These are phyloP conservation scores for Drosophila santomea DNA, from an alignment of 1,140 invertebrate genomes.

Conservation along the genomic window DNA sequence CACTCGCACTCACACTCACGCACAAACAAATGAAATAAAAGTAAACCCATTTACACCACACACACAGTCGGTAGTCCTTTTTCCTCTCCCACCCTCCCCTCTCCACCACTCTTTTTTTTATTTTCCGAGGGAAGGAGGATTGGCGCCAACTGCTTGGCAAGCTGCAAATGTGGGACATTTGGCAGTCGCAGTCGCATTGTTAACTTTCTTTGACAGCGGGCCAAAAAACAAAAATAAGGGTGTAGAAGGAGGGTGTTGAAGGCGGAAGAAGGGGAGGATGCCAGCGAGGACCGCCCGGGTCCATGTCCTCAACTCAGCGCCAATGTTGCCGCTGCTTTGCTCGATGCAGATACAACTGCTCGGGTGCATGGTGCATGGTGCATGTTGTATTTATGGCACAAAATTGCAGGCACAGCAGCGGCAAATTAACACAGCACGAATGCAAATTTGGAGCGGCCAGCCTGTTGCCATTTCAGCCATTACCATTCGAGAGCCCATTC, in stretches of 20 bases:
- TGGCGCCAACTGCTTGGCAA: constrained; percentile 69
- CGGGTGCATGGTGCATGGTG: constrained; percentile 11
- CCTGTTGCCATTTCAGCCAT: constrained; percentile 61
- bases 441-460: constrained; percentile 46
- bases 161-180: constrained; percentile 77
- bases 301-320: constrained; percentile 42
- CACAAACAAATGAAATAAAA: constrained; percentile 81
- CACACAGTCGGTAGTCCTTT: constrained; percentile 18
- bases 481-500: constrained; percentile 12
- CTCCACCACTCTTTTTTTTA: background rate
- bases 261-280: background rate
- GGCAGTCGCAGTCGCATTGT: constrained; percentile 75
- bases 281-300: constrained; percentile 58
- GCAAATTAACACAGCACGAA: constrained; percentile 77
- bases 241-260: background rate
- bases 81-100: background rate
- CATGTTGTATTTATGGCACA: constrained; percentile 70
- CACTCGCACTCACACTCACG: constrained; percentile 22
- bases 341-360: constrained; percentile 9
- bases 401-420: constrained; percentile 78
- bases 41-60: constrained; percentile 82
- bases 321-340: constrained; percentile 28
- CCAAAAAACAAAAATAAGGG: constrained; percentile 44
- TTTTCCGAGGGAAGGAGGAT: constrained; percentile 4
- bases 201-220: constrained; percentile 80